A percentile compares a stretch with the other conserved stretches of the same genome.
Conservation (phyloP, 2,113 vertebrate genomes). For the Atrichornis clamosus region DNA sequence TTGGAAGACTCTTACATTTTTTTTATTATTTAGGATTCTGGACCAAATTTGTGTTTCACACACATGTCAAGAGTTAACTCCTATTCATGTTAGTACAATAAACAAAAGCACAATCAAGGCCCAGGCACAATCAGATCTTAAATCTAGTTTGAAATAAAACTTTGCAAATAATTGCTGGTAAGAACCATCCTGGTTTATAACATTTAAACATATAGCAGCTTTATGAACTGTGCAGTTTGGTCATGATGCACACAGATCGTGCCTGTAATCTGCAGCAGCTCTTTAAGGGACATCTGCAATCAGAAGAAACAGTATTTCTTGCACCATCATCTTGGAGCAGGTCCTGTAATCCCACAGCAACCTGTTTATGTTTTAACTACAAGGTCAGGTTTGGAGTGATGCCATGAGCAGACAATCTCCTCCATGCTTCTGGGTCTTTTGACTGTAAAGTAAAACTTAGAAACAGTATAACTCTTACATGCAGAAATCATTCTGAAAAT, state of each 20-base stretch:
- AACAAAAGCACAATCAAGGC: not conserved
- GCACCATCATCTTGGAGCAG: not conserved
- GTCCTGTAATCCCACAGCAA: not conserved
- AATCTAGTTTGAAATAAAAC: not conserved
- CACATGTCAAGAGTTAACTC: not conserved
- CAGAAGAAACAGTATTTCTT: not conserved
- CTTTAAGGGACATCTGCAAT: not conserved
- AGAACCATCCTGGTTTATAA: not conserved
- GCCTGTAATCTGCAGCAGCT: not conserved
- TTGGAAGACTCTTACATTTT: not conserved
- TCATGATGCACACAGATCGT: fast-evolving
- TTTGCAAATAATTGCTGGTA: not conserved
- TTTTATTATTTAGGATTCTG: not conserved
- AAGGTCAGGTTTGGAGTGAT: not conserved
- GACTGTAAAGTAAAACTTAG: not conserved
- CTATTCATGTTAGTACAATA: not conserved
- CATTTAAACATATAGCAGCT: not conserved
- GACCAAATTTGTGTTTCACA: not conserved
- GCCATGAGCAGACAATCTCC: not conserved
- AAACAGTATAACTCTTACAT: not conserved
- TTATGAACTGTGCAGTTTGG: not conserved
- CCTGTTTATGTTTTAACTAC: not conserved
- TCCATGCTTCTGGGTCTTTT: not conserved
- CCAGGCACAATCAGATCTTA: not conserved
- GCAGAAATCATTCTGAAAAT: not conserved